Conservation (phyloP, 2,888 invertebrate species). For the Tiphia femorata region DNA sequence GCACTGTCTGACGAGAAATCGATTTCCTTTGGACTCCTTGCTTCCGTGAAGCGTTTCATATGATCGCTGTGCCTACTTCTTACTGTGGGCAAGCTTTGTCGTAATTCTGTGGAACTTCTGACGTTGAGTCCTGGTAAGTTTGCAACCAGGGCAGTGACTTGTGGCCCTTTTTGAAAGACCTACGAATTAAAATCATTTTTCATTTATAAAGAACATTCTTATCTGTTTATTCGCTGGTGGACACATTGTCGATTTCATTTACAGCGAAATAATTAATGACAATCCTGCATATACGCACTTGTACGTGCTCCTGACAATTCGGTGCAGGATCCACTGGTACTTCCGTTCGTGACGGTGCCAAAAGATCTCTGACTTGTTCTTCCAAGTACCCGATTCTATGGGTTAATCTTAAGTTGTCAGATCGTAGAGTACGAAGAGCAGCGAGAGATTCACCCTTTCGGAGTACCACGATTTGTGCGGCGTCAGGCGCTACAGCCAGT, state of each 20-base stretch:
- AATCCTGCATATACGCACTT: too few relatives aligned
- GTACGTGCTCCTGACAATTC: conserved; percentile 59
- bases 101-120: conserved; percentile 53
- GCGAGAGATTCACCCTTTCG: conserved; percentile 66
- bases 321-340: conserved; percentile 43
- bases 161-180: conserved; percentile 85
- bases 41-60: conserved; percentile 34
- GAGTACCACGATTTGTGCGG: conserved; percentile 77
- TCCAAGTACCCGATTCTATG: conserved; percentile 92
- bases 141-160: conserved; percentile 81
- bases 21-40: conserved; percentile 67
- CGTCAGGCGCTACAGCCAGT: conserved; percentile 74
- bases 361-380: conserved; percentile 78
- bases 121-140: conserved; percentile 74
- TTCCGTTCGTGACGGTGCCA: conserved; percentile 55
- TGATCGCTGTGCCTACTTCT: conserved; percentile 52
- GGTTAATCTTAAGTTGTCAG: conserved; percentile 86
- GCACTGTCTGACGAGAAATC: conserved; percentile 71
- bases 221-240: too few relatives aligned
- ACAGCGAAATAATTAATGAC: too few relatives aligned
- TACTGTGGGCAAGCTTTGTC: conserved; percentile 59
- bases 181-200: conserved; percentile 57
- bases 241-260: too few relatives aligned
- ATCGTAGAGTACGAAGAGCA: conserved; percentile 70
- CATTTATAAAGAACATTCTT: not conserved